These are phyloP conservation scores for Salarias fasciatus DNA, from an alignment of 2,797 vertebrate species.

Conservation along the genomic window DNA sequence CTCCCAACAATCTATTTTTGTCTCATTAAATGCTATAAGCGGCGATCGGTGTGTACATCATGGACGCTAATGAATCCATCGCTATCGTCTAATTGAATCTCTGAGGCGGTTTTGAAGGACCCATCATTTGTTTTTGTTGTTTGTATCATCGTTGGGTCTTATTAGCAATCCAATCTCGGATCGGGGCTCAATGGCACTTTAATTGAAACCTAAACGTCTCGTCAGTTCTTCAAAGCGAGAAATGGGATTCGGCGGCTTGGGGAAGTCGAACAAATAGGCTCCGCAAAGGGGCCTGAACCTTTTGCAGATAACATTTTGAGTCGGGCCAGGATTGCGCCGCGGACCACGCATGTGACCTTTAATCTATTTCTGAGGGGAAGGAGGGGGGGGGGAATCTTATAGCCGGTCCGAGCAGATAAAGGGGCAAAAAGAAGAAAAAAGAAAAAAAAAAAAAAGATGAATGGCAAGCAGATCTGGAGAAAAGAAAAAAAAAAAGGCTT, in stretches of 20 bases:
- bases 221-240: conserved; percentile 26
- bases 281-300: conserved; percentile 26
- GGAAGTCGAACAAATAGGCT: conserved; percentile 21
- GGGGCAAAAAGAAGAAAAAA: conserved; percentile 11
- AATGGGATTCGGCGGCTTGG: conserved; percentile 35
- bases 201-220: conserved; percentile 47
- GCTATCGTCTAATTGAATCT: conserved; percentile 59
- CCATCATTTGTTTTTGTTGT: conserved; percentile 45
- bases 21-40: conserved; percentile 48
- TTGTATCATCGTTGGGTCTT: conserved; percentile 29
- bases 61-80: conserved; percentile 48
- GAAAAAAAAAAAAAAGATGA: conserved; percentile 30
- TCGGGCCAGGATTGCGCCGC: conserved; percentile 35
- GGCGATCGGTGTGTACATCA: conserved; percentile 53
- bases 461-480: conserved; percentile 31
- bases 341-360: conserved; percentile 57
- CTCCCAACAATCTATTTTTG: conserved; percentile 37
- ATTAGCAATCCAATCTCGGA: conserved; percentile 38
- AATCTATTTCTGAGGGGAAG: conserved; percentile 26
- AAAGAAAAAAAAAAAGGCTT: conserved; percentile 36
- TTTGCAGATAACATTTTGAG: conserved; percentile 38
- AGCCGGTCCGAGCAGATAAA: conserved; percentile 55
- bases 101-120: conserved; percentile 28
- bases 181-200: conserved; percentile 20
- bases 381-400: conserved; percentile 8